Base-by-base conservation (phyloP, 2,888 invertebrate species). In the Taenaris catops region DNA sequence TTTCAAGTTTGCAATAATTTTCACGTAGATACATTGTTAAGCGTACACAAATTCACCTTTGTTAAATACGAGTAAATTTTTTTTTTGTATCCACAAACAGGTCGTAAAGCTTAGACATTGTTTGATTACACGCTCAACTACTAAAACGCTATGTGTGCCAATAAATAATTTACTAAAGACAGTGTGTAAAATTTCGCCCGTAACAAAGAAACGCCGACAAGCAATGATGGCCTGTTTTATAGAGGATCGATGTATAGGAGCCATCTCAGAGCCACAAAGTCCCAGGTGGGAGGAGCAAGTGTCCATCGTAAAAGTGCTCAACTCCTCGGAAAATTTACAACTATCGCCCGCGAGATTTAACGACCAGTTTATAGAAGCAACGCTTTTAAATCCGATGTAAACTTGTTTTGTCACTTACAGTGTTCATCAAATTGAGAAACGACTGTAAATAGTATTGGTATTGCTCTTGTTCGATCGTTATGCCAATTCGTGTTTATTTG, bases 331-430 rank as follows among this genome's bases (percentile, higher is more conserved):
- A 75, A 73, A 84, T 84, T 83, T 83, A 84, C 79, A 78, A 75
- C 80, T 74, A 79, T 73, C 73, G 67, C 63, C 62, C 56, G 63
- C 63, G 71, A 76, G 78, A 81, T 81, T 84, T 84, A 81, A 86
- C 81, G 76, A 76, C 44, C 75, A 73, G 78, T 84, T 83, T 84
- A 84, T 81, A 76, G 83, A 79, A 75, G 69, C 63, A 54, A 57
- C 62, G 68, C 74, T 73, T 79, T 78, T 67, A 78, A 81, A 71
- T 69, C 68, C 69, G 63, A 63, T 74, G 69, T 76, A 74, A 76
- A 76, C 58, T 68, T 66, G 66, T 69, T 71, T 71, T 71, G 69
- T 72, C 69, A 73, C 68, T 74, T 65, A 67, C 60, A 59, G 57
- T 46, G 47, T 48, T 59, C 53, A 58, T 72, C 55, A 64, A 51